Percentiles rank a stretch among this genome's conserved stretches.
Evolutionary conservation across 2,888 invertebrate genomes (phyloP).

Genomic region (Mythimna lalbum): DNA sequence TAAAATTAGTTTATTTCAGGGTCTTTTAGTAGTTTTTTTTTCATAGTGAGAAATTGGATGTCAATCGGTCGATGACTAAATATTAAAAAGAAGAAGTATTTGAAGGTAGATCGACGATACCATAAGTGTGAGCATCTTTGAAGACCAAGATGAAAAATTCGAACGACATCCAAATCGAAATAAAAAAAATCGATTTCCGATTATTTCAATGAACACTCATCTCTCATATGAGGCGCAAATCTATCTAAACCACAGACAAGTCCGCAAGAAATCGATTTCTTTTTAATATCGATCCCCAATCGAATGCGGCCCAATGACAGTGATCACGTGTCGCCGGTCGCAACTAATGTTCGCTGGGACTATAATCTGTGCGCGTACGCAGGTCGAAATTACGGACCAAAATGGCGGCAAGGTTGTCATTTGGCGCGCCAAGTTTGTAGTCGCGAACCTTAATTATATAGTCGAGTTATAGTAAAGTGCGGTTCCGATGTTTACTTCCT

Average conservation of each 20-base stretch:
- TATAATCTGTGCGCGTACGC: slow-evolving; percentile 85
- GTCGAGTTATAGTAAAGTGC: slow-evolving; percentile 66
- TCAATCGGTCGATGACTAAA: too few relatives aligned
- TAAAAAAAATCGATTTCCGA: slow-evolving; percentile 31
- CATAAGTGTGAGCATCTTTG: too few relatives aligned
- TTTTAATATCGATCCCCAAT: slow-evolving; percentile 72
- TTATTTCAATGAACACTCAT: slow-evolving; percentile 28
- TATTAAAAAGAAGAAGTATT: too few relatives aligned
- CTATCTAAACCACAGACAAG: slow-evolving; percentile 53
- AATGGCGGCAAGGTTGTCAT: slow-evolving; percentile 86
- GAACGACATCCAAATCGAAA: too few relatives aligned
- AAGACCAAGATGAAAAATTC: too few relatives aligned
- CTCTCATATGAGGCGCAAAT: slow-evolving; percentile 49
- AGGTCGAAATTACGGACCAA: slow-evolving; percentile 81
- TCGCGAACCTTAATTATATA: slow-evolving; percentile 81
- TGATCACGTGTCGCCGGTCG: slow-evolving; percentile 80
- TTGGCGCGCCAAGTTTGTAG: slow-evolving; percentile 78
- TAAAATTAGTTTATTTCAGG: too few relatives aligned
- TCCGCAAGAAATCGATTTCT: slow-evolving; percentile 71
- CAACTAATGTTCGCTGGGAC: slow-evolving; percentile 80
- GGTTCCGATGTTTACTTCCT: slow-evolving; percentile 77
- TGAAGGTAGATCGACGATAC: too few relatives aligned
- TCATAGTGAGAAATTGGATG: too few relatives aligned
- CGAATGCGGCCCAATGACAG: slow-evolving; percentile 72
- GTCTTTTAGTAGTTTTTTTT: too few relatives aligned